phyloP scores from a whole-genome alignment of 2,113 vertebrate genomes.

The Regulus satrapa region DNA sequence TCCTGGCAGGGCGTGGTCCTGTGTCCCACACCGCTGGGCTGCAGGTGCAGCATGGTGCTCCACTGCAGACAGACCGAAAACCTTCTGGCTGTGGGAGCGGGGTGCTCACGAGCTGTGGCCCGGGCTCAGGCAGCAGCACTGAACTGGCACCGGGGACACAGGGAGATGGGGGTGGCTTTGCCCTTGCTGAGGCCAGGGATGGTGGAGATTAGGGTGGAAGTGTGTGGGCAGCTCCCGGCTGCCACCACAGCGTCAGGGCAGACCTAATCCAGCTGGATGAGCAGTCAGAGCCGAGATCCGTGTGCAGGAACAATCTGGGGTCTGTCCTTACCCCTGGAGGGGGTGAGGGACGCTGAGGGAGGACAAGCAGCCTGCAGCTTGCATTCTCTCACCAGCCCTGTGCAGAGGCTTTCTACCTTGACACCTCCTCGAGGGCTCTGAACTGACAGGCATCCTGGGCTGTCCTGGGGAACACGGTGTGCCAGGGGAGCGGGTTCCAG shows the following conservation, averaged over 20 bases:
- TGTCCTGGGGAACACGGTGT: accelerated
- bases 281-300: accelerated
- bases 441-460: neutral
- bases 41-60: neutral
- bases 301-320: neutral
- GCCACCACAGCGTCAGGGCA: neutral
- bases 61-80: neutral
- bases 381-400: neutral
- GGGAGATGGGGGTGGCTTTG: neutral
- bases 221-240: neutral
- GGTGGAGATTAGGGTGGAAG: neutral
- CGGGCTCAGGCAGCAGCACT: accelerated
- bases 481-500: accelerated
- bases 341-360: neutral
- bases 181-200: neutral
- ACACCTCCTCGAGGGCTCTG: neutral
- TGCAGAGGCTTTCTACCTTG: neutral
- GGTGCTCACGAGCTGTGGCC: accelerated
- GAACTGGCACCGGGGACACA: neutral
- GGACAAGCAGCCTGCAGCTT: neutral
- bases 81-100: accelerated
- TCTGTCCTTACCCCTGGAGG: neutral
- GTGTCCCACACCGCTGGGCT: neutral
- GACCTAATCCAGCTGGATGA: neutral
- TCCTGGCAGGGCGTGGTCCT: too few relatives aligned